Conservation (phyloP, 2,797 vertebrate species). For the Helicolenus hilgendorfi region DNA sequence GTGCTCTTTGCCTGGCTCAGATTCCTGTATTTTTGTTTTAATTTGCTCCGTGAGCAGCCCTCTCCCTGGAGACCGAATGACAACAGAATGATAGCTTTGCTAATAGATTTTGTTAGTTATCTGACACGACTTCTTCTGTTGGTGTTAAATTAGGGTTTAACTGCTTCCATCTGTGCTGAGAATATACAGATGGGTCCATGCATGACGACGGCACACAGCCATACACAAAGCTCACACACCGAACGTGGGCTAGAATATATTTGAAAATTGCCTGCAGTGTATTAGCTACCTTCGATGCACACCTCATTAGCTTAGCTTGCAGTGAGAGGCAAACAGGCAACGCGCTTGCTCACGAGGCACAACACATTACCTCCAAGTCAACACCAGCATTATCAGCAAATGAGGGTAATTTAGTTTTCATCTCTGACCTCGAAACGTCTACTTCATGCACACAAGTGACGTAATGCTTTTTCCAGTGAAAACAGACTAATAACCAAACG, state of each 20-base stretch:
- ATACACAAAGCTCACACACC: conserved; percentile 39
- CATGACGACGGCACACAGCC: conserved; percentile 57
- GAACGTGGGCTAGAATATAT: conserved; percentile 74
- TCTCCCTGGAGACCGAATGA: conserved; percentile 75
- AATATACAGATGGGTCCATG: conserved; percentile 70
- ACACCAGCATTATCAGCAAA: conserved; percentile 69
- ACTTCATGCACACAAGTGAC: conserved; percentile 63
- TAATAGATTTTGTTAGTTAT: conserved; percentile 89
- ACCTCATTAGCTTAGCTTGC: conserved; percentile 68
- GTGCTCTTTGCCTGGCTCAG: conserved; percentile 29
- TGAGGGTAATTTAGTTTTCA: conserved; percentile 75
- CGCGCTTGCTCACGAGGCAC: conserved; percentile 25
- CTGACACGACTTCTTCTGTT: conserved; percentile 83
- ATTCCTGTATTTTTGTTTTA: conserved; percentile 65
- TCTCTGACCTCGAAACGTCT: conserved; percentile 73
- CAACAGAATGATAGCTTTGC: conserved; percentile 85
- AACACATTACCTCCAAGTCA: conserved; percentile 54
- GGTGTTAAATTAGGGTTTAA: conserved; percentile 86
- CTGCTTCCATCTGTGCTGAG: conserved; percentile 84
- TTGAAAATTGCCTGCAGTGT: conserved; percentile 46
- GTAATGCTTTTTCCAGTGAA: conserved; percentile 77
- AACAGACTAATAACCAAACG: conserved; percentile 80
- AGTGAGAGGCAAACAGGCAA: conserved; percentile 32
- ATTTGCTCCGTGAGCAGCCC: conserved; percentile 58
- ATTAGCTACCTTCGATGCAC: conserved; percentile 57